Base-by-base conservation (phyloP, 2,113 vertebrate species). In the Amazona guildingii region DNA sequence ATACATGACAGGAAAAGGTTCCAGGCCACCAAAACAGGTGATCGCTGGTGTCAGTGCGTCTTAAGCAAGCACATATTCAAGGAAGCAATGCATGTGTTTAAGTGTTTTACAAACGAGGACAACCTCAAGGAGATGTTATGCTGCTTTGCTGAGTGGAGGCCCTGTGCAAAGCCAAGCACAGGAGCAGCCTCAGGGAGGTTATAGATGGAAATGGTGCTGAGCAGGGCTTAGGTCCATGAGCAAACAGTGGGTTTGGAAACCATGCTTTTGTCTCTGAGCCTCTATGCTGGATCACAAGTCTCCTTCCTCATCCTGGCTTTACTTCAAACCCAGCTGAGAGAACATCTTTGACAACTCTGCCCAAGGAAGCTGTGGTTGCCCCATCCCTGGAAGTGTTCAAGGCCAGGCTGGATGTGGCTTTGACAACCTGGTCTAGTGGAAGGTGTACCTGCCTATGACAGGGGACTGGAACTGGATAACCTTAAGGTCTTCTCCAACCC, bases 151-250 rank as follows among this genome's bases (percentile, higher is more conserved):
- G 66, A 66, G 31, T 1, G 3, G 29, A 17, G 23, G 7, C 29
- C 75, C 44, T 62, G 21, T 7, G 13, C 3, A 2, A 11, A 49
- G 46, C 24, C 43, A 57, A 74, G 83, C 46, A 39, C 35, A 46
- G 44, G 4, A 83, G 39, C 43, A 81, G 46, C 29, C 39, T 23
- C n/a, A 25, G 41, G 41, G 35, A 72, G 11, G 7, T 33, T 17
- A 62, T 2, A 62, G 28, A 10, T 41, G 54, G 39, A 48, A 83
- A 63, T 0, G 2, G 6, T 0, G 1, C 33, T 39, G 41, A 48
- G 33, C 0, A 1, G 13, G 7, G 23, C n/a, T 29, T 43, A 9
- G 11, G 27, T 15, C 43, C 19, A 1, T 52, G 57, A 52, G 54
- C 48, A 68, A 90, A 81, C 6, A 39, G n/a, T 0, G 5, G 19